These are phyloP conservation scores for Cichlasoma orientale DNA, from an alignment of 2,797 vertebrate genomes.

Conservation along the genomic window DNA sequence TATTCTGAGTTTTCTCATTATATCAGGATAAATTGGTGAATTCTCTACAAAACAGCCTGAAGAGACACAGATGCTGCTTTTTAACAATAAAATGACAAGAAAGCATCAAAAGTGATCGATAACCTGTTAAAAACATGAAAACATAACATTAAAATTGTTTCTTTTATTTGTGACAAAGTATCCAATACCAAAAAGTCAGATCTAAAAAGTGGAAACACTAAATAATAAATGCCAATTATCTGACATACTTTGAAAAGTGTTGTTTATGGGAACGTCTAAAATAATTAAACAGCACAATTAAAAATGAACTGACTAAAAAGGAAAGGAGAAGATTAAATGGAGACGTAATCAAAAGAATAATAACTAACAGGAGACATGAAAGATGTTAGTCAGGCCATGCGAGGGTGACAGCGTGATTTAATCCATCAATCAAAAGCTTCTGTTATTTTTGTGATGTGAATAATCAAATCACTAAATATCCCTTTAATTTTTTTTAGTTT, in stretches of 20 bases:
- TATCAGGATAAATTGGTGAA: background rate
- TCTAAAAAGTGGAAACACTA: too few relatives aligned
- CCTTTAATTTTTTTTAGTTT: background rate
- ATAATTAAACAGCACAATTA: too few relatives aligned
- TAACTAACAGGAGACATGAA: too few relatives aligned
- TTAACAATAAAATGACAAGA: background rate
- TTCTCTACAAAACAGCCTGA: background rate
- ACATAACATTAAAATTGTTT: rapidly evolving
- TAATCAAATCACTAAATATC: background rate
- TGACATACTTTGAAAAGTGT: background rate
- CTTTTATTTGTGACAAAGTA: background rate
- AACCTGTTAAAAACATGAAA: background rate
- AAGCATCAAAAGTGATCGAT: background rate
- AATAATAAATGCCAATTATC: rapidly evolving
- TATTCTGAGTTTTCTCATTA: background rate
- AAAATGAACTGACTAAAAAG: too few relatives aligned
- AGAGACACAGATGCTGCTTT: too few relatives aligned
- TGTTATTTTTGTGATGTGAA: background rate
- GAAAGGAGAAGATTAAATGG: too few relatives aligned
- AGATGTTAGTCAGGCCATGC: too few relatives aligned
- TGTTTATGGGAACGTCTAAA: background rate
- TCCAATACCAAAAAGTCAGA: too few relatives aligned
- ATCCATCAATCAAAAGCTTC: background rate
- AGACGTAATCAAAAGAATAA: too few relatives aligned
- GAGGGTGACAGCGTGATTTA: background rate